Evolutionary conservation across 2,797 vertebrate species (phyloP).

Genomic region (Ctenopoma multispine): DNA sequence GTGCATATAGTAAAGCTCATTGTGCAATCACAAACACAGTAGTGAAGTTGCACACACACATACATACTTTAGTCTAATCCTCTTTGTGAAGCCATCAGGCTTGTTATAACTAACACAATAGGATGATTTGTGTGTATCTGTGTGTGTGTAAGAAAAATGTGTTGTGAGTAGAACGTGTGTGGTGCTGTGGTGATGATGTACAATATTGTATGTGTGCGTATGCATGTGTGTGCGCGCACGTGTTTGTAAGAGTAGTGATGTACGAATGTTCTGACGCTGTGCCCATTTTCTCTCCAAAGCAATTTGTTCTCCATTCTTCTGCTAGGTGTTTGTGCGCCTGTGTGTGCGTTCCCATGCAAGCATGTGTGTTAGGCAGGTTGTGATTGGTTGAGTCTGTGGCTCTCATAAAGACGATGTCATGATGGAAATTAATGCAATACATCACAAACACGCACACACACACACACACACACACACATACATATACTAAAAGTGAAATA

Average conservation of each 20-base stretch:
- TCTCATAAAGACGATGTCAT: constrained; percentile 86
- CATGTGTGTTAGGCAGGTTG: constrained; percentile 55
- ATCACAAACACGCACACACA: constrained; percentile 78
- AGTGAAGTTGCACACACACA: constrained; percentile 26
- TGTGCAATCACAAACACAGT: constrained; percentile 44
- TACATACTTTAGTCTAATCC: constrained; percentile 54
- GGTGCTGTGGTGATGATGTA: constrained; percentile 4
- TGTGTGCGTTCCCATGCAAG: constrained; percentile 10
- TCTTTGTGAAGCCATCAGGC: constrained; percentile 63
- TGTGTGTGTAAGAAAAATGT: constrained; percentile 9
- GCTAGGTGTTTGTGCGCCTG: constrained; percentile 23
- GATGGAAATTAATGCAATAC: constrained; percentile 88
- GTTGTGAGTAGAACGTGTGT: constrained; percentile 1
- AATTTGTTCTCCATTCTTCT: constrained; percentile 79
- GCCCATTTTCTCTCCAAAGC: constrained; percentile 68
- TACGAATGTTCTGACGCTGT: constrained; percentile 56
- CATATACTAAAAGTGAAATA: constrained; percentile 20
- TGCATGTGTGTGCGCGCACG: not conserved
- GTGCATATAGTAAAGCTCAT: constrained; percentile 28
- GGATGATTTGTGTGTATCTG: constrained; percentile 51
- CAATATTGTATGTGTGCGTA: not conserved
- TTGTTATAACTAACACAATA: constrained; percentile 68
- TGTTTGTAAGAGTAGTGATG: constrained; percentile 18
- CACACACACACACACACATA: constrained; percentile 26
- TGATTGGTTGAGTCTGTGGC: constrained; percentile 76